Base-by-base conservation (phyloP, 2,113 vertebrate genomes). In the Psephotus haematonotus region DNA sequence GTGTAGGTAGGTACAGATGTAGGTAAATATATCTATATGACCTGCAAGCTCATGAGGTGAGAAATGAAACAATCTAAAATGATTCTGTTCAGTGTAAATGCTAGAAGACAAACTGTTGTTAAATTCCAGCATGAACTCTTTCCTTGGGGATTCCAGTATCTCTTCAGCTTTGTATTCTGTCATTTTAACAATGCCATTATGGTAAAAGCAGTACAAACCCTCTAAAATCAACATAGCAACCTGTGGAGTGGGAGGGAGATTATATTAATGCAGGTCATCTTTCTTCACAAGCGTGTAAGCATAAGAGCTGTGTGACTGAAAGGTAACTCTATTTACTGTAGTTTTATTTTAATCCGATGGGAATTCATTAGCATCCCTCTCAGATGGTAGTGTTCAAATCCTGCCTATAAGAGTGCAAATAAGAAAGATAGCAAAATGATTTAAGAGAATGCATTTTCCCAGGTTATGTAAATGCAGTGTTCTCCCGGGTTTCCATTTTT, bases 291-390 rank as follows among this genome's bases (percentile, higher is more conserved):
- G 53, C 28, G 50, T 49, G 46, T 63, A 14, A 81, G 39, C 49
- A 9, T 14, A 24, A 46, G 78, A 69, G 44, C 46, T 46, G 59
- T 82, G 82, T 85, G 87, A n/a, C 43, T 81, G 88, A 95, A 64
- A 72, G 31, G 31, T 86, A 84, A n/a, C 60, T 95, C 63, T 86
- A 0, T 91, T 94, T 90, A 75, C 84, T 79, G 50, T 31, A 84
- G 80, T 62, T 95, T 86, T 88, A 77, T 79, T 94, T 81, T 49
- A 93, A 78, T 86, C 91, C 35, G 15, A 39, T 68, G 88, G 83
- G 83, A 93, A 86, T 91, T 92, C 86, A 91, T 91, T 88, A 91
- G 43, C 72, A 90, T 93, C 50, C 22, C 35, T 96, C 57, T 89
- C 72, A 59, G 64, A 95, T 52, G 55, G 23, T 87, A 28, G 9